phyloP scores from a whole-genome alignment of 2,888 invertebrate genomes.

The Clusia tigrina region DNA sequence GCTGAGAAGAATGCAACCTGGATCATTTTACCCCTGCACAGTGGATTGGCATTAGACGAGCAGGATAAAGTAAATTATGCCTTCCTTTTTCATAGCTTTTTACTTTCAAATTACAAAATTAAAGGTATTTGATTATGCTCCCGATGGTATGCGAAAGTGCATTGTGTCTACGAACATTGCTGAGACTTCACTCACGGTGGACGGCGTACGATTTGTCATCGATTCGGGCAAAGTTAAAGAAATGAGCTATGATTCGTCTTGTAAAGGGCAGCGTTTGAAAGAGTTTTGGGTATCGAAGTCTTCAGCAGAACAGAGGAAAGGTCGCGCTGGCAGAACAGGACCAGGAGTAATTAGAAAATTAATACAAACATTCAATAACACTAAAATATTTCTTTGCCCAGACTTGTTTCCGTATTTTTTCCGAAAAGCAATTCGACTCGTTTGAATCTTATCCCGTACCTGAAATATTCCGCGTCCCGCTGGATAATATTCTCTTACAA shows the following conservation, averaged over 20 bases:
- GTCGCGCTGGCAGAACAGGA: constrained; percentile 93
- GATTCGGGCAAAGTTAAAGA: constrained; percentile 98
- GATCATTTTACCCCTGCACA: constrained; percentile 93
- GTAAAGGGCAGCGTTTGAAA: constrained; percentile 88
- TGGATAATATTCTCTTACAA: constrained; percentile 88
- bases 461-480: constrained; percentile 91
- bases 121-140: constrained; percentile 91
- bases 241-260: constrained; percentile 92
- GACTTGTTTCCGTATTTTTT: constrained; percentile 88
- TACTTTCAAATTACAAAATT: too few species aligned
- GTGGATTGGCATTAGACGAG: constrained; percentile 89
- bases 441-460: constrained; percentile 89
- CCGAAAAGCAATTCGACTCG: constrained; percentile 80
- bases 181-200: constrained; percentile 98
- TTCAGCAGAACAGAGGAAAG: constrained; percentile 95
- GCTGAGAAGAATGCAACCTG: constrained; percentile 78
- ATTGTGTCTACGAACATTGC: constrained; percentile 98
- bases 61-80: constrained; percentile 84
- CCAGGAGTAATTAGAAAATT: constrained; percentile 73
- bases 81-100: constrained; percentile 37
- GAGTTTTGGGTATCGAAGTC: constrained; percentile 98
- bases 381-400: constrained; percentile 30
- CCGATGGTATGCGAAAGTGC: constrained; percentile 93
- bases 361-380: neutral
- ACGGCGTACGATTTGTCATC: constrained; percentile 95